Evolutionary conservation across 1,140 invertebrate species (phyloP).

Genomic region (Drosophila jambulina): DNA sequence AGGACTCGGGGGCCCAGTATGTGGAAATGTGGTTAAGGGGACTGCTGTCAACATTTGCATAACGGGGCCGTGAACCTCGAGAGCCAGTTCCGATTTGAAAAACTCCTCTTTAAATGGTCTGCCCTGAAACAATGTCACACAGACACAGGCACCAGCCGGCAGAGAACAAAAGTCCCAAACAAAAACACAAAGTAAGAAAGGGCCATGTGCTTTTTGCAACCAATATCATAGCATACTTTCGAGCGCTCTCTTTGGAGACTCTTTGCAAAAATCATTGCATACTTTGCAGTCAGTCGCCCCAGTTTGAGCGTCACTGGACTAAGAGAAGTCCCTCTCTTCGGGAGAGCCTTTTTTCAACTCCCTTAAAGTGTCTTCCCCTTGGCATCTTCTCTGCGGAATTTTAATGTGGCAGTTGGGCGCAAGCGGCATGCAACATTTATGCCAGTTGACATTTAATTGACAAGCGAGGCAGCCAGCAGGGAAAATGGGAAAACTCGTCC

Average conservation of each 20-base stretch:
- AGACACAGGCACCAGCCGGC: constrained; percentile 9
- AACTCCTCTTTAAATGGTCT: constrained; percentile 37
- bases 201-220: constrained; percentile 8
- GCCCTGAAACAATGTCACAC: constrained; percentile 52
- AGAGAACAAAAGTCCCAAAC: not conserved
- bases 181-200: constrained; percentile 29
- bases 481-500: constrained; percentile 22
- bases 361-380: constrained; percentile 18
- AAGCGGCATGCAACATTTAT: constrained; percentile 65
- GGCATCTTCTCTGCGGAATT: constrained; percentile 50
- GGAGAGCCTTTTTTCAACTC: constrained; percentile 31
- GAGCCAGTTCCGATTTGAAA: constrained; percentile 21
- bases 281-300: constrained; percentile 46
- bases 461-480: constrained; percentile 46
- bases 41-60: constrained; percentile 70
- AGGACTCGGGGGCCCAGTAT: not conserved
- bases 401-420: constrained; percentile 63
- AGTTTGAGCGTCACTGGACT: constrained; percentile 53
- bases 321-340: constrained; percentile 16
- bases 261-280: constrained; percentile 13
- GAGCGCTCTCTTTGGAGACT: not conserved
- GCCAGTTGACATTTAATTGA: constrained; percentile 83
- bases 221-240: not conserved
- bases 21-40: constrained; percentile 37
- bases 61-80: constrained; percentile 71